These are phyloP conservation scores for Dichetophora obliterata DNA, from an alignment of 2,888 invertebrate species.

Conservation along the genomic window DNA sequence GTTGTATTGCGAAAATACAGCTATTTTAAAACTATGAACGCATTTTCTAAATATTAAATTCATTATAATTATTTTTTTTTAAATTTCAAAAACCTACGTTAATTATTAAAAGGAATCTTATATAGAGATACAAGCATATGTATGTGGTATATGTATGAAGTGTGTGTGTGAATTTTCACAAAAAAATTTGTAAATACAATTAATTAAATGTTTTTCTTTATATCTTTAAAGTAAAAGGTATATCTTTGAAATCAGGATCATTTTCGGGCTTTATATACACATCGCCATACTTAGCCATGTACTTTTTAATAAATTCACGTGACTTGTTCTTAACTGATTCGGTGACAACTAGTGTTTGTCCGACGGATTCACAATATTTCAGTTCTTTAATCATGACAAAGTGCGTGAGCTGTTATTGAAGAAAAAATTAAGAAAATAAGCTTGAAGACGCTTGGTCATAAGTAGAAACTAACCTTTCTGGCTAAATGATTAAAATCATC, in stretches of 20 bases:
- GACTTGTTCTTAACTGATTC: constrained; percentile 88
- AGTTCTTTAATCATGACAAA: constrained; percentile 95
- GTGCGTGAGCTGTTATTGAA: constrained; percentile 84
- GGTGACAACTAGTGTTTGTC: constrained; percentile 63
- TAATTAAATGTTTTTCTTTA: constrained; percentile 20
- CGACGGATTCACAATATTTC: constrained; percentile 84
- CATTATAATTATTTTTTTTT: too few relatives aligned
- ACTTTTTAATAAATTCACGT: constrained; percentile 93
- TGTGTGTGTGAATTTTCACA: too few relatives aligned
- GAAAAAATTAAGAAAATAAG: neutral
- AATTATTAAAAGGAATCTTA: too few relatives aligned
- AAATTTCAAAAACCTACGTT: too few relatives aligned
- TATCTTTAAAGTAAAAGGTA: constrained; percentile 53
- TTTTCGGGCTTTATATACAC: constrained; percentile 67
- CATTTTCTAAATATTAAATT: too few relatives aligned
- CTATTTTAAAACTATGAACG: too few relatives aligned
- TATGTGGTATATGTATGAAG: too few relatives aligned
- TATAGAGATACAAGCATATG: too few relatives aligned
- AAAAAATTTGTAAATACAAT: constrained; percentile 20
- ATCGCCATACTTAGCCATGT: constrained; percentile 94
- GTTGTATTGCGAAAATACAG: too few relatives aligned
- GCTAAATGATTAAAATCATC: constrained; percentile 96
- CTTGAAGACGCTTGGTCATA: neutral
- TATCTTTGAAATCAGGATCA: constrained; percentile 62
- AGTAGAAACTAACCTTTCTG: constrained; percentile 78